phyloP scores from a whole-genome alignment of 2,888 invertebrate genomes.

The Petrophora chlorosata region DNA sequence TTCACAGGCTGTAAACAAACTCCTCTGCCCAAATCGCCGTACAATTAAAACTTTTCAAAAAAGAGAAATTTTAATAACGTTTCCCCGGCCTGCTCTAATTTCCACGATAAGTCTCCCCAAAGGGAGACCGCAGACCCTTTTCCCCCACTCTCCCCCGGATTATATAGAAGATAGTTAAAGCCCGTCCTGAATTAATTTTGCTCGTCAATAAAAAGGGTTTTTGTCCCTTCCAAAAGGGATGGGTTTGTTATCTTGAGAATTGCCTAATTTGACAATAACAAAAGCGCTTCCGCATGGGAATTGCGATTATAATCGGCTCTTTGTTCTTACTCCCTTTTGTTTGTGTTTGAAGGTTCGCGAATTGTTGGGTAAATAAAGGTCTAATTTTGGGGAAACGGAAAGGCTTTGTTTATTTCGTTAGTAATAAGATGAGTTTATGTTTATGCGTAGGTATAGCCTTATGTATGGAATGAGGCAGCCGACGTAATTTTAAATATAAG shows the following conservation, averaged over 20 bases:
- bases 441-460: too few species aligned
- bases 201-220: slow-evolving; percentile 78
- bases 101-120: slow-evolving; percentile 50
- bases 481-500: too few species aligned
- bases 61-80: slow-evolving; percentile 30
- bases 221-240: slow-evolving; percentile 77
- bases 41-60: slow-evolving; percentile 30
- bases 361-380: slow-evolving; percentile 22
- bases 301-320: slow-evolving; percentile 78
- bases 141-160: slow-evolving; percentile 56
- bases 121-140: slow-evolving; percentile 37
- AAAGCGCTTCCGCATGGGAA: slow-evolving; percentile 75
- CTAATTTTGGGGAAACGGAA: slow-evolving; percentile 23
- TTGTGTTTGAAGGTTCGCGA: slow-evolving; percentile 41
- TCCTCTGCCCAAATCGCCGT: slow-evolving; percentile 21
- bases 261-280: slow-evolving; percentile 84
- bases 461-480: too few species aligned
- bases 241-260: slow-evolving; percentile 84
- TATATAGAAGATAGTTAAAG: slow-evolving; percentile 79
- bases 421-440: too few species aligned
- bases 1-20: slow-evolving; percentile 17
- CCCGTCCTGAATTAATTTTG: slow-evolving; percentile 76
- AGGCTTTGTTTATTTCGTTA: slow-evolving; percentile 21
- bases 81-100: slow-evolving; percentile 44
- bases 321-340: slow-evolving; percentile 31